phyloP scores from a whole-genome alignment of 2,888 invertebrate species.

The Zele albiditarsus region DNA sequence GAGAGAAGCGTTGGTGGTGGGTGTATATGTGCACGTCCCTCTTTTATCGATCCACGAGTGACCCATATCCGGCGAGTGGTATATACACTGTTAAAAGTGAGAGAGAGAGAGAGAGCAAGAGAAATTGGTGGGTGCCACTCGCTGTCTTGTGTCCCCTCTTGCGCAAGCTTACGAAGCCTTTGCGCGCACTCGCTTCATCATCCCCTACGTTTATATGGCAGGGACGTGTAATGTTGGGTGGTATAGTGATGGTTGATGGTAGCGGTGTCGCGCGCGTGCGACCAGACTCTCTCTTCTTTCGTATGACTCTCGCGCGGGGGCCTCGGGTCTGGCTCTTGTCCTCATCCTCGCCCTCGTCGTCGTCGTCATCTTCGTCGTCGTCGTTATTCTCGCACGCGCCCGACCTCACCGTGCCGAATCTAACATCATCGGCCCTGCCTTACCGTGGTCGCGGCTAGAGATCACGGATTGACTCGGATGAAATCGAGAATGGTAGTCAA shows the following conservation, averaged over 20 bases:
- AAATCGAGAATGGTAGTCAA: slow-evolving; percentile 65
- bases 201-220: neutral
- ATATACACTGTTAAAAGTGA: neutral
- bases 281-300: slow-evolving; percentile 26
- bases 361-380: slow-evolving; percentile 23
- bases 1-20: slow-evolving; percentile 72
- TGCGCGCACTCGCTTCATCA: slow-evolving; percentile 19
- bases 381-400: slow-evolving; percentile 66
- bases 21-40: slow-evolving; percentile 32
- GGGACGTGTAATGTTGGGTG: slow-evolving; percentile 21
- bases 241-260: slow-evolving; percentile 33
- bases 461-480: slow-evolving; percentile 63
- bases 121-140: slow-evolving; percentile 8
- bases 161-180: slow-evolving; percentile 38
- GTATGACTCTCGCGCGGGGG: slow-evolving; percentile 38
- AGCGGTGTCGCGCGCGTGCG: slow-evolving; percentile 27
- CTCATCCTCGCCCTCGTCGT: slow-evolving; percentile 52
- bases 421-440: slow-evolving; percentile 54
- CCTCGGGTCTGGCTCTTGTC: slow-evolving; percentile 35
- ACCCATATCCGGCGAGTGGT: slow-evolving; percentile 67
- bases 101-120: neutral
- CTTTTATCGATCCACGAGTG: slow-evolving; percentile 70
- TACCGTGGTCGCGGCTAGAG: slow-evolving; percentile 60
- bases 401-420: slow-evolving; percentile 73
- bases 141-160: slow-evolving; percentile 28